Percentiles rank a stretch among this genome's conserved stretches.
Evolutionary conservation across 2,113 vertebrate species (phyloP).

Genomic region (Mohoua ochrocephala): DNA sequence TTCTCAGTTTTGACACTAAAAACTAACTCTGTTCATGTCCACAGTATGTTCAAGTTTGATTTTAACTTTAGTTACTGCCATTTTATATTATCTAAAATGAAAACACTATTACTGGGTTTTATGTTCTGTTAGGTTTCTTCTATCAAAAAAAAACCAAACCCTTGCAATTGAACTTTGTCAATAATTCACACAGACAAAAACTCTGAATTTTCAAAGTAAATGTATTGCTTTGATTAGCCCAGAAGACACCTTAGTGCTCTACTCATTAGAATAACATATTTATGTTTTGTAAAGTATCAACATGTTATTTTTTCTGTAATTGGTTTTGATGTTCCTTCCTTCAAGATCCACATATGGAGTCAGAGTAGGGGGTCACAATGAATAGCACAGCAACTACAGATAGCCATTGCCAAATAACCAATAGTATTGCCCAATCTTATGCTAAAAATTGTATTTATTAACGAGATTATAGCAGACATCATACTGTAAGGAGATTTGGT

Average conservation of each 20-base stretch:
- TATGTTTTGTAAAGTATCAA: neutral
- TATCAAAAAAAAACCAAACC: neutral
- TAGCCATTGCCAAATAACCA: neutral
- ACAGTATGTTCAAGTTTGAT: neutral
- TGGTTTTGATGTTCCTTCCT: neutral
- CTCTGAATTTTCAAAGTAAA: neutral
- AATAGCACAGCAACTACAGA: neutral
- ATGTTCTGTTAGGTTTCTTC: neutral
- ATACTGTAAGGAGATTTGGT: neutral
- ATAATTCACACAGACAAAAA: neutral
- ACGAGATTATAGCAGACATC: neutral
- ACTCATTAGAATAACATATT: neutral
- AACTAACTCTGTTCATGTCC: slow-evolving; percentile 5
- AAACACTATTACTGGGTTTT: neutral
- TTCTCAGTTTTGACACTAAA: slow-evolving; percentile 21
- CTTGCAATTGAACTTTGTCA: neutral
- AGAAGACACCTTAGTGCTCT: neutral
- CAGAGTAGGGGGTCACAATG: neutral
- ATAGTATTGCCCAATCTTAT: neutral
- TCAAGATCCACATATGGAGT: neutral
- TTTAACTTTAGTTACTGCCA: neutral
- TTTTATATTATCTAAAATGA: neutral
- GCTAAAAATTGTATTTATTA: neutral
- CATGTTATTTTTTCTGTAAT: neutral
- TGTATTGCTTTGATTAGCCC: neutral